Conservation (phyloP, 2,113 vertebrate genomes). For the Chunga burmeisteri region DNA sequence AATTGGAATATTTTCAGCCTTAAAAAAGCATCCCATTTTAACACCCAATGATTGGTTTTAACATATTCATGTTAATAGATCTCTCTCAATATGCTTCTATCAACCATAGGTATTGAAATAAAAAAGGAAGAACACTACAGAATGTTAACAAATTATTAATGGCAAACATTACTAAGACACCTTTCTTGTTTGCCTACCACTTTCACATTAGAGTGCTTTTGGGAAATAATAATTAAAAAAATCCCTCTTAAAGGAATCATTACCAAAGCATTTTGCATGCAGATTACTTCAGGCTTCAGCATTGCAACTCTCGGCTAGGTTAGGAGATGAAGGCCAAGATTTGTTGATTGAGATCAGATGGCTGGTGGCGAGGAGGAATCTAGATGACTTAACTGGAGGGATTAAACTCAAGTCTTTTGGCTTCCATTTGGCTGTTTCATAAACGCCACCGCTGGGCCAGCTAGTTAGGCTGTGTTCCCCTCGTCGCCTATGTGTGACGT, state of each 20-base stretch:
- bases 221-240: neutral
- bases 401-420: slow-evolving; percentile 42
- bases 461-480: neutral
- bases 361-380: slow-evolving; percentile 46
- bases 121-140: neutral
- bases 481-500: neutral
- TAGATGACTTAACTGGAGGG: slow-evolving; percentile 64
- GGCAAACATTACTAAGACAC: neutral
- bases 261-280: slow-evolving; percentile 5
- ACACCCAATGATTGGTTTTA: neutral
- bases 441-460: neutral
- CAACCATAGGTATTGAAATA: neutral
- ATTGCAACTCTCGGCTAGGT: neutral
- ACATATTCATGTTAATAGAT: neutral
- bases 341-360: slow-evolving; percentile 64
- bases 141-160: neutral
- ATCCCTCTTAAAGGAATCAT: slow-evolving; percentile 5
- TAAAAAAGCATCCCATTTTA: neutral
- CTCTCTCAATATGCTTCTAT: neutral
- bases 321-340: slow-evolving; percentile 41
- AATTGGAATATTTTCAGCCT: neutral
- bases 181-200: neutral
- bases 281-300: slow-evolving; percentile 44
- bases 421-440: slow-evolving; percentile 47
- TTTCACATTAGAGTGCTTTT: neutral